Evolutionary conservation across 2,113 vertebrate genomes (phyloP), one percentile per base, ranked within the genome.

Genomic region (Rhombomys opimus): DNA sequence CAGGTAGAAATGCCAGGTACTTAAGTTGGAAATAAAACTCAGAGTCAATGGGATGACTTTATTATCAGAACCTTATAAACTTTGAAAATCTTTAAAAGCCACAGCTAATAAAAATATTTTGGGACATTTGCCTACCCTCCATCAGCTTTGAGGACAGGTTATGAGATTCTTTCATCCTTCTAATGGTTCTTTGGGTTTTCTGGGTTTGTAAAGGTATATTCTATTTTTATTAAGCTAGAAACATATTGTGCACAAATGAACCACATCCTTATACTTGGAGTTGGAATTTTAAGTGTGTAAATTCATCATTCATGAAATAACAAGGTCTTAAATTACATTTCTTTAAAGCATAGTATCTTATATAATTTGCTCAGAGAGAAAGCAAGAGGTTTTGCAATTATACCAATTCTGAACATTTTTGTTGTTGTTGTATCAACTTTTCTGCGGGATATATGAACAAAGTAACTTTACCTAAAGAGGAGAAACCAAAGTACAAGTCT

Each of bases 1-100:
- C 87, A 94, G n/a, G 22, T 95, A 41, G 57, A 97, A 75, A 93
- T 89, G 57, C 67, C 67, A 95, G 46, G 32, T 8, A 75, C 78
- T 90, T 93, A 85, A 72, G 30, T 23, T 87, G 18, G 72, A 91
- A 95, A 95, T 92, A 89, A 97, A 95, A 94, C 52, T 77, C 54
- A 85, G 54, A 93, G 41, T 23, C 89, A 68, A 65, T 85, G 46
- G 81, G 17, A 41, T 93, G 70, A 78, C 18, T 85, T 88, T 96
- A 86, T 95, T 95, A 65, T 84, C 81, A 38, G 32, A 93, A 61
- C 2, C 9, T 50, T 84, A 77, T 68, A 82, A 93, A 89, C 32
- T 77, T 72, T 77, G 35, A 88, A 90, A 89, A 94, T n/a, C 5
- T 22, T 91, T 76, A 86, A 76, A 20, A 92, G 11, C 23, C 32